Conservation (phyloP, 2,888 invertebrate species). For the Nyleta sp. region DNA sequence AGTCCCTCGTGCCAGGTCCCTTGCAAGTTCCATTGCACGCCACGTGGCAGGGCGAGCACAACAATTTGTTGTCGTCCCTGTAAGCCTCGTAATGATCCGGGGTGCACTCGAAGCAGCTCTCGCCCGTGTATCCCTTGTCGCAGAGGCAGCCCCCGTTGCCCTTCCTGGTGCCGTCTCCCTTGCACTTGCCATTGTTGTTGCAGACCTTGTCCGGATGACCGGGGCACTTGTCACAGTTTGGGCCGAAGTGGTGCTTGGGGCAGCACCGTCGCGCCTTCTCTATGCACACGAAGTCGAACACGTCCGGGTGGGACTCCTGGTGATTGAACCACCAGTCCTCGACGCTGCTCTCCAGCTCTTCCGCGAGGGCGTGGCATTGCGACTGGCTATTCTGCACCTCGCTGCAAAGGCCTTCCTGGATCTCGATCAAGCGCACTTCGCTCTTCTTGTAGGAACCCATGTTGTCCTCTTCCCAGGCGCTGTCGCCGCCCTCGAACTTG, state of each 20-base stretch:
- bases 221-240: slow-evolving; percentile 90
- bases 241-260: slow-evolving; percentile 92
- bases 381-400: slow-evolving; percentile 88
- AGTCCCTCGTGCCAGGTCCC: slow-evolving; percentile 88
- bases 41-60: slow-evolving; percentile 91
- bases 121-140: slow-evolving; percentile 91
- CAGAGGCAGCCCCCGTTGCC: slow-evolving; percentile 97
- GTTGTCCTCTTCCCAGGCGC: slow-evolving; percentile 96
- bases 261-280: slow-evolving; percentile 91
- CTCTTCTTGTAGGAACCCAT: slow-evolving; percentile 91
- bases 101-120: slow-evolving; percentile 90
- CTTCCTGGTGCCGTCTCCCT: slow-evolving; percentile 95
- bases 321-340: slow-evolving; percentile 95
- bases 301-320: slow-evolving; percentile 85
- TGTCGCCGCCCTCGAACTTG: slow-evolving; percentile 96
- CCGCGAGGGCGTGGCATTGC: slow-evolving; percentile 93
- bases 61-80: slow-evolving; percentile 88
- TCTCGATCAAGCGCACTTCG: slow-evolving; percentile 95
- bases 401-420: slow-evolving; percentile 93
- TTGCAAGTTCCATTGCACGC: slow-evolving; percentile 91
- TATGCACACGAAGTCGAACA: slow-evolving; percentile 91
- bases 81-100: slow-evolving; percentile 89
- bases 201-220: slow-evolving; percentile 91
- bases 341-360: slow-evolving; percentile 90
- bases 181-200: slow-evolving; percentile 91